Evolutionary conservation across 2,888 invertebrate species (phyloP), one percentile per base, ranked within the genome.

Genomic region (Scrobipalpa costella): DNA sequence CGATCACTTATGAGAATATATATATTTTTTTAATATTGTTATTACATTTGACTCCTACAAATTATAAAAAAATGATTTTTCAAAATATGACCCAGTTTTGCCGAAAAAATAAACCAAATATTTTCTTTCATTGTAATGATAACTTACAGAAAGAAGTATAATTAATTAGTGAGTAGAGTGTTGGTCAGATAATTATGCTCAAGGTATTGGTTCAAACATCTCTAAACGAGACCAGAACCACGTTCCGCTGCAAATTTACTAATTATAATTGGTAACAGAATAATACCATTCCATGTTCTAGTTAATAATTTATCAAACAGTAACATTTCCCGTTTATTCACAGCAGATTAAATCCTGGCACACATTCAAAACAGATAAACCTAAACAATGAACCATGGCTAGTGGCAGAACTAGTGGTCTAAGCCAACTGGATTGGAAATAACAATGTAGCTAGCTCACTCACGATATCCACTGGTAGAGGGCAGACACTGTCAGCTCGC

Each of bases 381-480:
- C 44, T 59, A 44, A 44, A 59, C 59, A 59, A 27, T 59, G 59
- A 59, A 44, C 27, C 40, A 59, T 59, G 59, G 59, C 27, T 49
- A 49, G 34, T 11, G 47, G 36, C 15, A 17, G 3, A 44, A 2
- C n/a, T n/a, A n/a, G n/a, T 21, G 21, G 15, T 13, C 58, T 58
- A 58, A 60, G 60, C 60, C 60, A 49, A 47, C 60, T 47, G 17
- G 60, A 60, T 49, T 49, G 49, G 49, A 49, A 60, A 60, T 60
- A 60, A 52, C 50, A 49, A 60, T 59, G 40, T 38, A 61, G 34
- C 15, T n/a, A n/a, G n/a, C n/a, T n/a, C n/a, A 95, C 97, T 97
- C 92, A 97, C 97, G 97, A 97, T 78, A 98, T 97, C 97, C 97
- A 97, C 75, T 96, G 95, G 84, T 98, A 98, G 73, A 98, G 97